A percentile compares a stretch with the other conserved stretches of the same genome.
These are phyloP conservation scores for Balanococcus diminutus DNA, from an alignment of 2,888 invertebrate genomes.

Conservation along the genomic window DNA sequence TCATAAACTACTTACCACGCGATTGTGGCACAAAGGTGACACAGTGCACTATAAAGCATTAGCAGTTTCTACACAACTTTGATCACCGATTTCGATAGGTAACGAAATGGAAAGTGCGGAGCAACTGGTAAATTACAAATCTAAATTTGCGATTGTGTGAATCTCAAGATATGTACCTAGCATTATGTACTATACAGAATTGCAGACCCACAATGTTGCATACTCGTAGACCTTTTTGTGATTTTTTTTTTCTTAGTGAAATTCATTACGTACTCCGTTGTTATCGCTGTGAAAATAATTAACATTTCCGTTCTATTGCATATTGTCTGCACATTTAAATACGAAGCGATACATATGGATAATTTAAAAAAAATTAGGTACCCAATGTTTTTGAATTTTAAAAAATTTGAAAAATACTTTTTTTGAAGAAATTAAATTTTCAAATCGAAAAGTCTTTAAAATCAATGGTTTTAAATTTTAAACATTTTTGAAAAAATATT, in stretches of 20 bases:
- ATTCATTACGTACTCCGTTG: background rate
- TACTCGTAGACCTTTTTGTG: background rate
- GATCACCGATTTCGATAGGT: background rate
- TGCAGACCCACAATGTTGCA: background rate
- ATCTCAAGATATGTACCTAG: background rate
- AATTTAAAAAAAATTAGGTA: too few species aligned
- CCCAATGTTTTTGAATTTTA: too few species aligned
- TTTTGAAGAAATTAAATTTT: too few species aligned
- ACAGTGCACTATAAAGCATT: background rate
- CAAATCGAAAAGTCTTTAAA: too few species aligned
- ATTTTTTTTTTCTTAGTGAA: background rate
- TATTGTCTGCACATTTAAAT: background rate
- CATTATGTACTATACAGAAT: background rate
- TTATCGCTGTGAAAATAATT: background rate
- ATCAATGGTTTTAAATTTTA: too few species aligned
- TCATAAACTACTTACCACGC: background rate
- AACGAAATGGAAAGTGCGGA: background rate
- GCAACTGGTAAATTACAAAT: background rate
- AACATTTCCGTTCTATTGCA: constrained; percentile 4
- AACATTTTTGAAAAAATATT: too few species aligned
- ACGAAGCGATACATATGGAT: background rate
- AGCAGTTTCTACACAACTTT: background rate
- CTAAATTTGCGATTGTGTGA: background rate
- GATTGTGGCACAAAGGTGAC: background rate
- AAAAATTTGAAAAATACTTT: too few species aligned